phyloP scores from a whole-genome alignment of 2,797 vertebrate genomes.

The Morelia viridis region DNA sequence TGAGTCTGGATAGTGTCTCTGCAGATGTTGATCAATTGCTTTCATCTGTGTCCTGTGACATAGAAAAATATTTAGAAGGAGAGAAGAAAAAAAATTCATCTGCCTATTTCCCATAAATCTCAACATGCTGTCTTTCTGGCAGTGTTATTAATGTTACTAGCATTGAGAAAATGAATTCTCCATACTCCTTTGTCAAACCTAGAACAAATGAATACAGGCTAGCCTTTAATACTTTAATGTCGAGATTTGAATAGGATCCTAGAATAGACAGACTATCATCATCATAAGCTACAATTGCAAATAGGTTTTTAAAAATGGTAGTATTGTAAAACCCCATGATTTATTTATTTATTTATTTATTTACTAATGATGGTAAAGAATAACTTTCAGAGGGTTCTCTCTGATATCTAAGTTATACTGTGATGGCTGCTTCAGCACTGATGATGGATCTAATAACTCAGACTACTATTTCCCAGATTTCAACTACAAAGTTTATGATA shows the following conservation, averaged over 20 bases:
- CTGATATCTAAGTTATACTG: not conserved
- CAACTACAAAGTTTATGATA: not conserved
- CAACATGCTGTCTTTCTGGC: conserved; percentile 30
- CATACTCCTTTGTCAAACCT: not conserved
- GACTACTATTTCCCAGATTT: not conserved
- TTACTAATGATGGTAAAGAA: not conserved
- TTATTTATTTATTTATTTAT: not conserved
- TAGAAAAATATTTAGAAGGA: conserved; percentile 1
- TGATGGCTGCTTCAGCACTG: not conserved
- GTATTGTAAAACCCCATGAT: not conserved
- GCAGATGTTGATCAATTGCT: conserved; percentile 20
- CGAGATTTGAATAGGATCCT: not conserved
- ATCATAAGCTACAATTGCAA: not conserved
- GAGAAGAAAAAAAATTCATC: not conserved
- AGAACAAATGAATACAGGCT: not conserved
- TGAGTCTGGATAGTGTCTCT: conserved; percentile 21
- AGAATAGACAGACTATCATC: not conserved
- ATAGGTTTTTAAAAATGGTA: not conserved
- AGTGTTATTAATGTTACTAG: conserved; percentile 2
- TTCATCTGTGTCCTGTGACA: not conserved
- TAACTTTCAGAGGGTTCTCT: not conserved
- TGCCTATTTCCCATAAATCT: conserved; percentile 8
- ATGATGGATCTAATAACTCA: not conserved
- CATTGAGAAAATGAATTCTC: not conserved
- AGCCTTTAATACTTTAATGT: not conserved